Evolutionary conservation across 2,113 vertebrate species (phyloP).

Genomic region (Cettia cetti): DNA sequence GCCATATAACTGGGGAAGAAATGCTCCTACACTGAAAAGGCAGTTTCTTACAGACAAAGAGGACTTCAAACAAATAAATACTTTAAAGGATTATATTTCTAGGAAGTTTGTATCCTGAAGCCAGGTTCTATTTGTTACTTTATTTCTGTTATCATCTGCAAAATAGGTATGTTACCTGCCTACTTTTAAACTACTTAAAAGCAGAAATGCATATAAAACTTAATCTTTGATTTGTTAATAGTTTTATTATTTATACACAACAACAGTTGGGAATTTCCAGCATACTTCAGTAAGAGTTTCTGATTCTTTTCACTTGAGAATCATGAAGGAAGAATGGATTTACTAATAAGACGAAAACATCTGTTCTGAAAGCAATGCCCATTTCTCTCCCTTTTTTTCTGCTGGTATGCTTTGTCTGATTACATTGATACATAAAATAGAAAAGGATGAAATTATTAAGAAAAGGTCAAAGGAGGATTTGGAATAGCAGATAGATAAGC

Average conservation of each 20-base stretch:
- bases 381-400: background rate
- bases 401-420: background rate
- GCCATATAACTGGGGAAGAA: background rate
- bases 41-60: background rate
- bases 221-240: background rate
- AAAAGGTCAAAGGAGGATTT: background rate
- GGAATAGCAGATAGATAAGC: background rate
- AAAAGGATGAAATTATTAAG: background rate
- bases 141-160: background rate
- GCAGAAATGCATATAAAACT: background rate
- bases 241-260: background rate
- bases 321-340: background rate
- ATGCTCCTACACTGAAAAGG: background rate
- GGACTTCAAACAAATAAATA: background rate
- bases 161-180: background rate
- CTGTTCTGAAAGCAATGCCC: background rate
- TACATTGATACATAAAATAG: background rate
- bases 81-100: background rate
- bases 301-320: background rate
- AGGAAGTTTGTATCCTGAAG: background rate
- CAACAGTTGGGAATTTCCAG: background rate
- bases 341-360: background rate
- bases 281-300: background rate
- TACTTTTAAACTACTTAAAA: background rate
- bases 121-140: background rate